phyloP scores from a whole-genome alignment of 53 echinoderm and acorn worm genomes.

The Echinometra lucunter region DNA sequence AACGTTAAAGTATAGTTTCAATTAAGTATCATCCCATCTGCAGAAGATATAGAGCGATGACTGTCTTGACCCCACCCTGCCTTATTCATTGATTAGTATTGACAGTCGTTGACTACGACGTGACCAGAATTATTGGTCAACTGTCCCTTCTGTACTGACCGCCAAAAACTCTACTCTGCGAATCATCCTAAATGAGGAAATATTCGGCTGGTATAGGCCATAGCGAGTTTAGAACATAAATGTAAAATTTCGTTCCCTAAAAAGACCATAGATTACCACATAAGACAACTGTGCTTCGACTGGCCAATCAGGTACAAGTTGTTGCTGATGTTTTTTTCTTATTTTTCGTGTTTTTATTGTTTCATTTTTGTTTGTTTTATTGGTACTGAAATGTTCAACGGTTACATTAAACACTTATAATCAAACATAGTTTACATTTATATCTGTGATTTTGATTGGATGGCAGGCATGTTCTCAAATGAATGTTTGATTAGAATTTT shows the following conservation, averaged over 20 bases:
- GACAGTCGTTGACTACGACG: not conserved
- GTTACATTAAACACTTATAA: no score
- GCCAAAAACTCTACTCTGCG: not conserved
- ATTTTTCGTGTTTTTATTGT: no score
- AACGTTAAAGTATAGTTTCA: no score
- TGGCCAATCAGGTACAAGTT: not conserved
- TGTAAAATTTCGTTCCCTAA: not conserved
- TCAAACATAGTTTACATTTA: no score
- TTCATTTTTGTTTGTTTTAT: no score
- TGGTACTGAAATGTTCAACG: no score
- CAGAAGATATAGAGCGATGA: not conserved
- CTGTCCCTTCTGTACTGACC: not conserved
- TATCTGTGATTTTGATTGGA: no score
- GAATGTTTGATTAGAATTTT: no score
- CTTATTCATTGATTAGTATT: slow-evolving; percentile 10
- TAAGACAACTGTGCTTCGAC: no score
- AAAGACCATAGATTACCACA: no score
- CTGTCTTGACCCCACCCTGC: not conserved
- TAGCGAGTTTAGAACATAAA: not conserved
- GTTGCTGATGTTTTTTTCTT: not conserved
- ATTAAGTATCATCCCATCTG: no score
- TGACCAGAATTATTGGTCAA: slow-evolving; percentile 10
- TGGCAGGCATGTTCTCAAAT: no score
- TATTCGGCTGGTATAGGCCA: not conserved
- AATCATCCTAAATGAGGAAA: slow-evolving; percentile 7